Conservation (phyloP, 1,140 invertebrate genomes). For the Dysdera silvatica region DNA sequence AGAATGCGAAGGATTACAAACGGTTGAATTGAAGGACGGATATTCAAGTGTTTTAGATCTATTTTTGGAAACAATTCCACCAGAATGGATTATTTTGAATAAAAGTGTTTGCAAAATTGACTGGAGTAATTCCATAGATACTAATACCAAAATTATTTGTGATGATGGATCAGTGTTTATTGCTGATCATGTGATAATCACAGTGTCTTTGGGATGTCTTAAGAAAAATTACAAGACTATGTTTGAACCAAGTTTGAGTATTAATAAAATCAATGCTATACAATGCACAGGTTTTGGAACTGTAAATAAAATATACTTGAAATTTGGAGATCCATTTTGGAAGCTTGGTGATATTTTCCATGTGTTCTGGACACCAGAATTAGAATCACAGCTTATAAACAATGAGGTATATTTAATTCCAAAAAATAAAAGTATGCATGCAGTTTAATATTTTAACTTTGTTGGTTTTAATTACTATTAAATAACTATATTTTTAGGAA, state of each 20-base stretch:
- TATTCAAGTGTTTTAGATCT: constrained; percentile 5
- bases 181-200: constrained; percentile 82
- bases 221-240: constrained; percentile 64
- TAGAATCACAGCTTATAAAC: neutral
- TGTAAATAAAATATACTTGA: constrained; percentile 87
- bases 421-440: too few relatives aligned
- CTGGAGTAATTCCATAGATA: constrained; percentile 33
- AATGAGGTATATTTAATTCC: too few relatives aligned
- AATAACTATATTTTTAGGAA: too few relatives aligned
- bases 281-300: constrained; percentile 77
- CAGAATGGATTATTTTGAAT: constrained; percentile 17
- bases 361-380: constrained; percentile 48
- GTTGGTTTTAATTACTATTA: too few relatives aligned
- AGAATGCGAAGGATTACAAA: constrained; percentile 16
- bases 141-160: constrained; percentile 45
- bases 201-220: constrained; percentile 81
- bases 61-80: constrained; percentile 7
- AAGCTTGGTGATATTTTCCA: constrained; percentile 53
- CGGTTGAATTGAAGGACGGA: constrained; percentile 18
- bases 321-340: constrained; percentile 82
- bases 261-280: constrained; percentile 73
- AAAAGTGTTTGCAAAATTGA: constrained; percentile 38
- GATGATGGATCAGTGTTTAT: constrained; percentile 63
- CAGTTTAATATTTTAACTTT: too few relatives aligned
- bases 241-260: constrained; percentile 75